A percentile compares a stretch with the other conserved stretches of the same genome.
phyloP scores from a whole-genome alignment of 2,797 vertebrate species.

The Lemur catta region DNA sequence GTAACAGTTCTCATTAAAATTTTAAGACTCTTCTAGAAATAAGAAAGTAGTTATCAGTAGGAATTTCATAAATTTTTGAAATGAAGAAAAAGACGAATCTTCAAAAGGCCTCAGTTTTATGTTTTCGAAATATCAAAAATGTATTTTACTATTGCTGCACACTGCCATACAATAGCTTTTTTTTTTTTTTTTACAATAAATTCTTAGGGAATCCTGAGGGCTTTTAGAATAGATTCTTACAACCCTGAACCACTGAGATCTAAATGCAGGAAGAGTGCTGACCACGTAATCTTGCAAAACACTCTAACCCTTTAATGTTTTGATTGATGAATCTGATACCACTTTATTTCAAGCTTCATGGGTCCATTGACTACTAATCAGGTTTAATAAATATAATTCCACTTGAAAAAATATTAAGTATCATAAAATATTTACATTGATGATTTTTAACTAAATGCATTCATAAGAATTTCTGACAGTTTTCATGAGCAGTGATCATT shows the following conservation, averaged over 20 bases:
- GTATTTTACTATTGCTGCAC: not conserved
- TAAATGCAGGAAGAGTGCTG: not conserved
- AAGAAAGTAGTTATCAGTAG: not conserved
- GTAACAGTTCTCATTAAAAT: not conserved
- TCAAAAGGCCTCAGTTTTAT: not conserved
- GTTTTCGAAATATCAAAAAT: not conserved
- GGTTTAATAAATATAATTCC: slow-evolving; percentile 28
- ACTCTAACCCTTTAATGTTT: not conserved
- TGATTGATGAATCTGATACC: slow-evolving; percentile 40
- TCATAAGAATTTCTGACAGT: slow-evolving; percentile 22
- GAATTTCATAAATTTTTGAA: not conserved
- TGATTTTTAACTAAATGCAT: slow-evolving; percentile 40
- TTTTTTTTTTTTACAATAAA: not conserved
- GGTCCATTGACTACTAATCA: slow-evolving; percentile 33
- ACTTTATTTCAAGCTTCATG: slow-evolving; percentile 29
- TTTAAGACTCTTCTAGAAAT: slow-evolving; percentile 16
- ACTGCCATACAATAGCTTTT: not conserved
- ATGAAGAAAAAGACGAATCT: not conserved
- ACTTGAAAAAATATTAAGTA: slow-evolving; percentile 56
- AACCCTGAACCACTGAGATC: not conserved
- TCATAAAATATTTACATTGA: slow-evolving; percentile 14
- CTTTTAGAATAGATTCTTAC: not conserved
- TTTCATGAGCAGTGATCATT: slow-evolving; percentile 1
- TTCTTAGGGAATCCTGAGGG: not conserved
- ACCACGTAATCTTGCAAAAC: not conserved